Base-by-base conservation (phyloP, 2,113 vertebrate genomes). In the Psephotus haematonotus region DNA sequence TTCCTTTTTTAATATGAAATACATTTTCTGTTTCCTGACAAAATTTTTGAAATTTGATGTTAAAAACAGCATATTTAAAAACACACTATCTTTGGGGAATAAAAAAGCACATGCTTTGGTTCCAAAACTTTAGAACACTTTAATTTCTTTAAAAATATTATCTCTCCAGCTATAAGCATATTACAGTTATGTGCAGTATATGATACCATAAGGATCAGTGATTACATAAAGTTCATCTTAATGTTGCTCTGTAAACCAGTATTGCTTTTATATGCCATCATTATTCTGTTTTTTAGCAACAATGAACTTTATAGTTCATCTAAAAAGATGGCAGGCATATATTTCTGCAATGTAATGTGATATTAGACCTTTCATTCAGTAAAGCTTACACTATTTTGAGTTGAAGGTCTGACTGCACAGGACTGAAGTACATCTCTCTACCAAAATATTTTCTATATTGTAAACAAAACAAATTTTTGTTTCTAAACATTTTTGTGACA, bases 391-490 rank as follows among this genome's bases (percentile, higher is more conserved):
- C 8, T 17, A 17, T 41, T 88, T 85, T 44, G 13, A 71, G 46
- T 39, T 63, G 41, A 62, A 67, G 9, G 5, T 81, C 52, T 81
- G 59, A 16, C 64, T 7, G 1, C 47, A 33, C 7, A 62, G 39
- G 17, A 31, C n/a, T 64, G 2, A 82, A 74, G 9, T 60, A n/a
- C 9, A 23, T 22, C 47, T 33, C 7, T 83, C 49, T 74, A 37
- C 5, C 2, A 28, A 60, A 71, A 7, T 71, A 50, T 50, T 46
- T 71, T 27, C 43, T 69, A 1, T 72, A 52, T 47, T 0, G 0
- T 67, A 82, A 59, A 59, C 14, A 80, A 67, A 68, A 23, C 18
- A 20, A 12, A 13, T 29, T 57, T 63, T 76, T 60, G 35, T 71
- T 81, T 67, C 41, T 46, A 50, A 55, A 27, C 2, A 3, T n/a